Evolutionary conservation across 1,140 invertebrate genomes (phyloP).

Genomic region (Pseudomyrmex concolor): DNA sequence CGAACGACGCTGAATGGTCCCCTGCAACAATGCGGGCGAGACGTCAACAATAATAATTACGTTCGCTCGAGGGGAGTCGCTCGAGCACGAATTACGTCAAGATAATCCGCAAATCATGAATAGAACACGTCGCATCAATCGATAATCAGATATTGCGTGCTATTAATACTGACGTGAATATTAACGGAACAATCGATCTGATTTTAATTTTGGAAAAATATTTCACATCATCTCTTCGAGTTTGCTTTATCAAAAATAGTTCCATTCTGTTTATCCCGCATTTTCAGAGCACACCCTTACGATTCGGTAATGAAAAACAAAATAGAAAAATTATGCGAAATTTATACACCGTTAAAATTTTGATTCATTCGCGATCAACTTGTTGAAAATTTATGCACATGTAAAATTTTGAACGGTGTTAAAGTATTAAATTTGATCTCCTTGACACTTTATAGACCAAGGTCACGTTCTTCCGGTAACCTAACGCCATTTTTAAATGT

Average conservation of each 20-base stretch:
- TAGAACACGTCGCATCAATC: background rate
- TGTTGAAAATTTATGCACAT: background rate
- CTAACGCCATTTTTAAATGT: slow-evolving; percentile 60
- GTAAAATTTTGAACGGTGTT: slow-evolving; percentile 19
- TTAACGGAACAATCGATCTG: background rate
- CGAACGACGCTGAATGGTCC: slow-evolving; percentile 98
- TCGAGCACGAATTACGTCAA: slow-evolving; percentile 1
- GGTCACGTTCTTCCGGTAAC: slow-evolving; percentile 49
- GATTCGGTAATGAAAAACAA: too few species aligned
- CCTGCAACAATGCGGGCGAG: slow-evolving; percentile 87
- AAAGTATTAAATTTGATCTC: slow-evolving; percentile 42
- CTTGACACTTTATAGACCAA: slow-evolving; percentile 48
- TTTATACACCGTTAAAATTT: background rate
- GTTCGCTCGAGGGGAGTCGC: too few species aligned
- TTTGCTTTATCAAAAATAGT: background rate
- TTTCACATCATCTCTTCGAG: background rate
- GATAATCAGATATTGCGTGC: background rate
- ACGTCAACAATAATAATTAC: slow-evolving; percentile 54
- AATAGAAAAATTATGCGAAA: background rate
- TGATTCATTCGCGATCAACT: background rate
- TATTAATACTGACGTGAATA: background rate
- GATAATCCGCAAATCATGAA: background rate
- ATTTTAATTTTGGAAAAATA: background rate
- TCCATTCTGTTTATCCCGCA: background rate
- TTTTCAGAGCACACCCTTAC: background rate